A percentile compares a stretch with the other conserved stretches of the same genome.
Evolutionary conservation across 2,888 invertebrate genomes (phyloP).

Genomic region (Amphipoea oculea): DNA sequence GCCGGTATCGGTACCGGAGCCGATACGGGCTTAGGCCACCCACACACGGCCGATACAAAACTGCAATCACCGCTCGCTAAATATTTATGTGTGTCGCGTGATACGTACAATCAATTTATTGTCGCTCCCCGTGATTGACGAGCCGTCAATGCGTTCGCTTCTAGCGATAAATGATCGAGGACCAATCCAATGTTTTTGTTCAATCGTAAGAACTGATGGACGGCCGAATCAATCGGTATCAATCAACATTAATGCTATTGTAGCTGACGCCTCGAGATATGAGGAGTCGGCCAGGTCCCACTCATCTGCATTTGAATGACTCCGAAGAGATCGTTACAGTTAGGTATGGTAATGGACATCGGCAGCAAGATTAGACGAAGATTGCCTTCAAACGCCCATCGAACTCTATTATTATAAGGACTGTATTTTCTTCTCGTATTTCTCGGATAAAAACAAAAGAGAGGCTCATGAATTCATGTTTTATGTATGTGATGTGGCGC

Average conservation of each 20-base stretch:
- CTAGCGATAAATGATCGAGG: constrained; percentile 65
- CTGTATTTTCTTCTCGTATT: constrained; percentile 22
- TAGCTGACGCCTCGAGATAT: constrained; percentile 48
- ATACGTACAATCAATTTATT: constrained; percentile 61
- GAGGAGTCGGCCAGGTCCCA: constrained; percentile 18
- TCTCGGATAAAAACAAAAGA: constrained; percentile 36
- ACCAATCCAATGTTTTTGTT: constrained; percentile 64
- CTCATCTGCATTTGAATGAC: constrained; percentile 62
- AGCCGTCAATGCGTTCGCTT: constrained; percentile 54
- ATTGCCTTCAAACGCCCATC: constrained; percentile 22
- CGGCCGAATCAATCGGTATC: constrained; percentile 52
- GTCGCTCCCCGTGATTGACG: constrained; percentile 60
- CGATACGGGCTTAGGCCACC: neutral
- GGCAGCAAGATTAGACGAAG: constrained; percentile 36
- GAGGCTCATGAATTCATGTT: constrained; percentile 57
- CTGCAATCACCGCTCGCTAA: constrained; percentile 36
- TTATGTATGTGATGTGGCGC: constrained; percentile 58
- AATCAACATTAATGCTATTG: constrained; percentile 56
- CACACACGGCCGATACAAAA: constrained; percentile 16
- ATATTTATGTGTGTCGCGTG: constrained; percentile 49
- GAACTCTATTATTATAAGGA: constrained; percentile 26
- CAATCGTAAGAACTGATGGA: constrained; percentile 60
- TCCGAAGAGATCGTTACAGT: constrained; percentile 38
- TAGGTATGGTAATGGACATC: constrained; percentile 44
- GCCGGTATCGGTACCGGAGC: neutral